Conservation (phyloP, 1,140 invertebrate species). For the Eriosoma lanigerum region DNA sequence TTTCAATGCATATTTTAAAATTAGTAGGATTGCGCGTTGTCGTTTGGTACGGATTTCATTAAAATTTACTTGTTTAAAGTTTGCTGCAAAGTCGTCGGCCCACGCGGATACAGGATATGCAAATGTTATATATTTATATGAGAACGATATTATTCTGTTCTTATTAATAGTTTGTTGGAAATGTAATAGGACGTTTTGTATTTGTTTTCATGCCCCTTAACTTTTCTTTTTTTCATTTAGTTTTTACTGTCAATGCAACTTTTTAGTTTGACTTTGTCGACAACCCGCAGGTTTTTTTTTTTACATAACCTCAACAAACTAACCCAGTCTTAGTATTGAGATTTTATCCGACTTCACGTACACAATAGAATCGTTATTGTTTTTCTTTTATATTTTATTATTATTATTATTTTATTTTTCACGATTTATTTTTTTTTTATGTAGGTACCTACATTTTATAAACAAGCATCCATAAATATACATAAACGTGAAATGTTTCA, state of each 20-base stretch:
- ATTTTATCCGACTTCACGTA: not conserved
- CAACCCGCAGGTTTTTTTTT: not conserved
- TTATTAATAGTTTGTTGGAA: conserved; percentile 8
- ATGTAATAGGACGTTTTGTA: conserved; percentile 8
- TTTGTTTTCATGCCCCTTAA: not conserved
- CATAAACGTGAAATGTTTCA: no score
- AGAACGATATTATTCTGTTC: not conserved
- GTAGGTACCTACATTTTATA: not conserved
- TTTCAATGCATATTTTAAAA: no score
- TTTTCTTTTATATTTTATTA: not conserved
- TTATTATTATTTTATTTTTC: not conserved
- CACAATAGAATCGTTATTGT: not conserved
- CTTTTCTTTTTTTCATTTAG: not conserved
- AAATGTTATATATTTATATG: no score
- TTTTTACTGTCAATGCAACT: not conserved
- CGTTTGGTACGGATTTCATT: not conserved
- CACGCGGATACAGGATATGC: not conserved
- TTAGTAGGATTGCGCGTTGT: no score
- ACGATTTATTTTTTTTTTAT: no score
- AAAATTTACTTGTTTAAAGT: not conserved
- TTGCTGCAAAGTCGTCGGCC: not conserved
- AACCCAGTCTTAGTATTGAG: not conserved
- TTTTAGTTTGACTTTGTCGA: conserved; percentile 15
- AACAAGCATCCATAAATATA: not conserved
- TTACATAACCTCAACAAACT: conserved; percentile 6